A percentile compares a stretch with the other conserved stretches of the same genome.
phyloP scores from a whole-genome alignment of 2,888 invertebrate genomes.

The Ectobius pallidus region DNA sequence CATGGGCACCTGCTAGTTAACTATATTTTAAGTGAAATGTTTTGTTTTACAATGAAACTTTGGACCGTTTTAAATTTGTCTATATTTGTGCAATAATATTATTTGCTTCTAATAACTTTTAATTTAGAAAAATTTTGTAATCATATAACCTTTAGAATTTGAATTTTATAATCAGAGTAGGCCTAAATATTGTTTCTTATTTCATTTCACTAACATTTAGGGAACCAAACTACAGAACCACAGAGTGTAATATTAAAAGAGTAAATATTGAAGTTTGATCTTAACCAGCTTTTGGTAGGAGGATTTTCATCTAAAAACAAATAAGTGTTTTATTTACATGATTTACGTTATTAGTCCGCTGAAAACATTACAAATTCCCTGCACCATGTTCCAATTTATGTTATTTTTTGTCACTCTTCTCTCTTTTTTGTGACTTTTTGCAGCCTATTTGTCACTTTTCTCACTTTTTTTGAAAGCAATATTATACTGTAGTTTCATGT shows the following conservation, averaged over 20 bases:
- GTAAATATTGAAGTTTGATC: neutral
- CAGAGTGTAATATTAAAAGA: neutral
- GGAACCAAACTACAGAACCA: neutral
- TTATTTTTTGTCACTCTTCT: neutral
- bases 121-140: neutral
- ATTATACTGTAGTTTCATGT: neutral
- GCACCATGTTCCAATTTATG: neutral
- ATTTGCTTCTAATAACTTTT: neutral
- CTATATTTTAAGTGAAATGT: neutral
- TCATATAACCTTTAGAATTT: neutral
- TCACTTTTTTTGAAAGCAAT: neutral
- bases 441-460: neutral
- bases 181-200: neutral
- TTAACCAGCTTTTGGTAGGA: neutral
- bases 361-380: neutral
- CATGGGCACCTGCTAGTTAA: no score
- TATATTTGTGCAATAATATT: neutral
- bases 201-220: neutral
- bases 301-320: no score
- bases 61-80: neutral
- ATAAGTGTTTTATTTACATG: no score
- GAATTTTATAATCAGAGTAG: neutral
- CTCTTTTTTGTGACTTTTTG: no score
- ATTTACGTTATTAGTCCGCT: neutral
- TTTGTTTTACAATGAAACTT: neutral